phyloP scores from a whole-genome alignment of 2,113 vertebrate species.

The Arvicanthis niloticus region DNA sequence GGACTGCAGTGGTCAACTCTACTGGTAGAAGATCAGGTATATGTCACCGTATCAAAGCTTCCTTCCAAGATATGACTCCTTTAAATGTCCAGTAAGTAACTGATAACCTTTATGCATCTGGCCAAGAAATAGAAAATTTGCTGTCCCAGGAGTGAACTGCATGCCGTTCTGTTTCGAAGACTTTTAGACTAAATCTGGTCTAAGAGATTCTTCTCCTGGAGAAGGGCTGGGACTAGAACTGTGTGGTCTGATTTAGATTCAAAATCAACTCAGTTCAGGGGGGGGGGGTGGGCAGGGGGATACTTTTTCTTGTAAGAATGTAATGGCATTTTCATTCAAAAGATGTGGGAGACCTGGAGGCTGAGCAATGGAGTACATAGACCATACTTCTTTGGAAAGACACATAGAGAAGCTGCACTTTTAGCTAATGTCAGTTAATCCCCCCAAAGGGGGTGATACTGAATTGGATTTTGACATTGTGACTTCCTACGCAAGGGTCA shows the following conservation, averaged over 20 bases:
- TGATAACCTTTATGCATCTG: conserved; percentile 22
- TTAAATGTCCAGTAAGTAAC: conserved; percentile 17
- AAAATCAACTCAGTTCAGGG: not conserved
- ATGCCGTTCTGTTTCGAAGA: conserved; percentile 20
- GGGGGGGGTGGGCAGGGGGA: not conserved
- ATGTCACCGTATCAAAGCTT: not conserved
- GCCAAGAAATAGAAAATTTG: conserved; percentile 39
- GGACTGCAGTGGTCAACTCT: not conserved
- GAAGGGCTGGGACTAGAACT: not conserved
- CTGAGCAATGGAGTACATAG: not conserved
- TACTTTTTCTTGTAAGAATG: not conserved
- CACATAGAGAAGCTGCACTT: not conserved
- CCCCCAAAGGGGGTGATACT: not conserved
- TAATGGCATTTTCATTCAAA: not conserved
- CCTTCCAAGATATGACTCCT: conserved; percentile 48
- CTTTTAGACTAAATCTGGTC: conserved; percentile 15
- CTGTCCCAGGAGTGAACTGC: conserved; percentile 5
- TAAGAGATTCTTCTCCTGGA: not conserved
- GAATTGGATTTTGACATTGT: conserved; percentile 8
- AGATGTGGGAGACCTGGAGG: not conserved
- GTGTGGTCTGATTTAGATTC: not conserved
- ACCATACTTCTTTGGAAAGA: not conserved
- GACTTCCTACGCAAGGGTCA: not conserved
- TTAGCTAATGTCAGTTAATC: not conserved
- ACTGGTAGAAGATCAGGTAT: conserved; percentile 13